Percentiles rank a stretch among this genome's conserved stretches.
phyloP scores from a whole-genome alignment of 2,113 vertebrate species.

The Neolamprologus modestus region DNA sequence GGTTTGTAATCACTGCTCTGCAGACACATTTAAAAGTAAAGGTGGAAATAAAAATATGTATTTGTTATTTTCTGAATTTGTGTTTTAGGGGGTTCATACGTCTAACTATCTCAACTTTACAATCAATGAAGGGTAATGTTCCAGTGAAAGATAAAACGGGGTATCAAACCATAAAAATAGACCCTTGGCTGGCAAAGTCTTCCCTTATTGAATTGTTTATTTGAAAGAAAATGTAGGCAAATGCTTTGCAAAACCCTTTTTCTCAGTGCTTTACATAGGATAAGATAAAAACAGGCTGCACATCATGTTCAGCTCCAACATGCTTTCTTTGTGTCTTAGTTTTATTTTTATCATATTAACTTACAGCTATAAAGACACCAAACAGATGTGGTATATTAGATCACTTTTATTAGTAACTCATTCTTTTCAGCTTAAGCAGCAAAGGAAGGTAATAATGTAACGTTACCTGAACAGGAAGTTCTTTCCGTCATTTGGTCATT shows the following conservation, averaged over 20 bases:
- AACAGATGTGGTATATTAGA: not conserved
- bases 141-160: not conserved
- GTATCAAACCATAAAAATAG: not conserved
- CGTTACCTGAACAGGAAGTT: not conserved
- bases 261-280: not conserved
- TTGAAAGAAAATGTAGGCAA: not conserved
- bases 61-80: not conserved
- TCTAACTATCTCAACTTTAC: not conserved
- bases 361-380: not conserved
- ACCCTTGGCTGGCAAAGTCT: not conserved
- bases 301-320: not conserved
- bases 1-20: not conserved
- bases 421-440: not conserved
- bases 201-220: not conserved
- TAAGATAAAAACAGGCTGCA: not conserved
- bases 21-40: not conserved
- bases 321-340: not conserved
- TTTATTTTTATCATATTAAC: not conserved
- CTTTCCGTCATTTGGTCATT: not conserved
- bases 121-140: not conserved
- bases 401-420: not conserved
- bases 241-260: not conserved
- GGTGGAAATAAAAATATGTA: not conserved
- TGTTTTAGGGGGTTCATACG: not conserved
- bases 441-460: not conserved